Conservation (phyloP, 1,140 invertebrate species). For the Diuraphis noxia region DNA sequence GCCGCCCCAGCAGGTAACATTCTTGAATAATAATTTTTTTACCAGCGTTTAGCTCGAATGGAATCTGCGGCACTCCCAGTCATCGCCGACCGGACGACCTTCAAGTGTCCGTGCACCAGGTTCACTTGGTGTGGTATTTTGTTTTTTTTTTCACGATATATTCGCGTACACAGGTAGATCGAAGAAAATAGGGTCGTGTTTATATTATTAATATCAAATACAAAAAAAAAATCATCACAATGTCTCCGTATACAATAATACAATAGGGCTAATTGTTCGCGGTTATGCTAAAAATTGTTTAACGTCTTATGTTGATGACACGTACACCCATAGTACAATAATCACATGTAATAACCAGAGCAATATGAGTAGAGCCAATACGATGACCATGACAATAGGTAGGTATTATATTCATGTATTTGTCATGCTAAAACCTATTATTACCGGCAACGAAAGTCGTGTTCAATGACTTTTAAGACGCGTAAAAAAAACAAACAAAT, state of each 20-base stretch:
- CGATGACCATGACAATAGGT: conserved; percentile 20
- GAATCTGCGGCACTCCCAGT: conserved; percentile 53
- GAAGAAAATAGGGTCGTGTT: conserved; percentile 22
- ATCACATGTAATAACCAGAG: conserved; percentile 1
- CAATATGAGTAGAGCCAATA: conserved; percentile 6
- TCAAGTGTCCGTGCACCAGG: conserved; percentile 45
- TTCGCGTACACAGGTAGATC: neutral
- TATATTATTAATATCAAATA: conserved; percentile 13
- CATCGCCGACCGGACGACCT: conserved; percentile 50
- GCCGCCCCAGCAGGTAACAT: conserved; percentile 51
- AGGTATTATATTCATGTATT: neutral
- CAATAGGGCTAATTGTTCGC: conserved; percentile 19
- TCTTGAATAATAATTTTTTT: conserved; percentile 54
- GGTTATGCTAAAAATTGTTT: neutral
- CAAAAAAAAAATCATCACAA: neutral
- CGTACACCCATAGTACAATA: neutral
- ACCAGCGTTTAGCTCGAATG: conserved; percentile 46
- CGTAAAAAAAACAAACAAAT: neutral
- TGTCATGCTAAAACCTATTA: neutral
- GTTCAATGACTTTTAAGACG: neutral
- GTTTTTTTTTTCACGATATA: conserved; percentile 39
- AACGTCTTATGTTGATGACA: neutral
- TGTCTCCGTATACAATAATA: neutral
- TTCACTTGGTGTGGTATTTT: conserved; percentile 43
- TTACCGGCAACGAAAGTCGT: neutral